Percentiles rank a stretch among this genome's conserved stretches.
Conservation (phyloP, 2,888 invertebrate species). For the Antitype chi region DNA sequence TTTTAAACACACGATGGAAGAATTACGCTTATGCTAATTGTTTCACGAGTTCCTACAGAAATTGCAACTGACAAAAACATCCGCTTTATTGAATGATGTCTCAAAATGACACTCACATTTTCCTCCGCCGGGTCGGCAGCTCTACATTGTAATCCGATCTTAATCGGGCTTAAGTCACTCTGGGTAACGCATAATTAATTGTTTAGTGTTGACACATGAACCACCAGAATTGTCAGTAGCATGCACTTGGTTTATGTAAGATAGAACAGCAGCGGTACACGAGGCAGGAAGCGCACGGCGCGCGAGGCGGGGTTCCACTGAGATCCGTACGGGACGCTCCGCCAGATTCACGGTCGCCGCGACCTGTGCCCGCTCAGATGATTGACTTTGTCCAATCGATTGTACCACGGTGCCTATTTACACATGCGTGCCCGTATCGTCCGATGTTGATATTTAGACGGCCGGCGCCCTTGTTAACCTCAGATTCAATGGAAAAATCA, state of each 20-base stretch:
- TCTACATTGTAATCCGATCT: slow-evolving; percentile 86
- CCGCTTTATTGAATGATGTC: slow-evolving; percentile 52
- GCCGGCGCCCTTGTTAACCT: slow-evolving; percentile 77
- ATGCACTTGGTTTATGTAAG: slow-evolving; percentile 49
- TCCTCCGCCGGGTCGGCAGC: slow-evolving; percentile 84
- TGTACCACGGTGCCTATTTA: slow-evolving; percentile 82
- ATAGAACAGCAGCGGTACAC: slow-evolving; percentile 41
- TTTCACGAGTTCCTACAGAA: slow-evolving; percentile 37
- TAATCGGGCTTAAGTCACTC: slow-evolving; percentile 75
- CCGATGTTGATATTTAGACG: slow-evolving; percentile 75
- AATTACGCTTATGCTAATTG: slow-evolving; percentile 22
- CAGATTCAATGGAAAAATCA: slow-evolving; percentile 73
- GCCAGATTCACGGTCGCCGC: slow-evolving; percentile 88
- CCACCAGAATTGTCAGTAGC: slow-evolving; percentile 63
- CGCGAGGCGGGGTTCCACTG: slow-evolving; percentile 84
- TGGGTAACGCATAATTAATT: slow-evolving; percentile 70
- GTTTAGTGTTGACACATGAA: slow-evolving; percentile 63
- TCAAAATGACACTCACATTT: slow-evolving; percentile 84
- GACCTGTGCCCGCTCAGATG: slow-evolving; percentile 85
- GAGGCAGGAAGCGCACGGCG: slow-evolving; percentile 83
- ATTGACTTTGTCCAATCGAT: slow-evolving; percentile 89
- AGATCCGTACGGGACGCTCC: slow-evolving; percentile 76
- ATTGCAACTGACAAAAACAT: slow-evolving; percentile 56
- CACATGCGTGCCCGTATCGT: slow-evolving; percentile 77
- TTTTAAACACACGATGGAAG: neutral